phyloP scores from a whole-genome alignment of 1,140 invertebrate species.

The Drosophila pseudoobscura region DNA sequence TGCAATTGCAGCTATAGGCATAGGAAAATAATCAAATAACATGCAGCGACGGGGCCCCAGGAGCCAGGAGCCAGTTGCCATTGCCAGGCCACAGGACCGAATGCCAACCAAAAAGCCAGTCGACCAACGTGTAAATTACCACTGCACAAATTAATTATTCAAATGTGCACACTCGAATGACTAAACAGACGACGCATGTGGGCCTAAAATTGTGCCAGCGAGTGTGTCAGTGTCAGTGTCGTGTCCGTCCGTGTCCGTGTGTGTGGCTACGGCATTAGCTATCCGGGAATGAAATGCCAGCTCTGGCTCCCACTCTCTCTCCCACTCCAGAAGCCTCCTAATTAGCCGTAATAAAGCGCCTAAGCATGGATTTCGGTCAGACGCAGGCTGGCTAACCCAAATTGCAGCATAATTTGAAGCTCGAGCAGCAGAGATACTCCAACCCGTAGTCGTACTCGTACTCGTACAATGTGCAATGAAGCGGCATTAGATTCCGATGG shows the following conservation, averaged over 20 bases:
- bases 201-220: no score
- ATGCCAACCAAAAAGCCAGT: conserved; percentile 70
- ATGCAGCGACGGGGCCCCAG: conserved; percentile 24
- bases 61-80: conserved; percentile 22
- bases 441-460: neutral
- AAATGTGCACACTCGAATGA: conserved; percentile 78
- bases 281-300: conserved; percentile 13
- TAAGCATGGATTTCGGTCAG: conserved; percentile 59
- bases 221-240: no score
- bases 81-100: conserved; percentile 43
- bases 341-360: conserved; percentile 76
- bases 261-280: no score
- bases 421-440: neutral
- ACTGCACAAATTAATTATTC: conserved; percentile 82
- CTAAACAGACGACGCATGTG: conserved; percentile 53
- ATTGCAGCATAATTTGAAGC: conserved; percentile 53
- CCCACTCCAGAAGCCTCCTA: conserved; percentile 47
- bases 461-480: conserved; percentile 33
- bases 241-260: no score
- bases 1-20: conserved; percentile 26
- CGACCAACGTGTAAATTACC: conserved; percentile 78
- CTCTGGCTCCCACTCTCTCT: conserved; percentile 26
- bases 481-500: conserved; percentile 25
- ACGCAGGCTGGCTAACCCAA: conserved; percentile 44
- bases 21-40: conserved; percentile 78